Evolutionary conservation across 2,113 vertebrate genomes (phyloP).

Genomic region (Paracanthobrama guichenoti): DNA sequence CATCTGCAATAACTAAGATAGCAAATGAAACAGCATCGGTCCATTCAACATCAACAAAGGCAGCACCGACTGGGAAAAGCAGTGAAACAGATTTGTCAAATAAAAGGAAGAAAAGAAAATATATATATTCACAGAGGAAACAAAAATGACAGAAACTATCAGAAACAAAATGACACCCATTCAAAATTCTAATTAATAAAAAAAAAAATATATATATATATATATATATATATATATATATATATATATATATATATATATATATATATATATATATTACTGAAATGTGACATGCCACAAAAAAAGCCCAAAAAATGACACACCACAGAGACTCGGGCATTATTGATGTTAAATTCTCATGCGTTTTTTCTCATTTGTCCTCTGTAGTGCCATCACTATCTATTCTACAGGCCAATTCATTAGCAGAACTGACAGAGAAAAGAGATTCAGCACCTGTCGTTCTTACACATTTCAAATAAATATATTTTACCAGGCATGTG

Average conservation of each 20-base stretch:
- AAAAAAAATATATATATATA: too few relatives aligned
- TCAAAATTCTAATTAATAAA: constrained; percentile 2
- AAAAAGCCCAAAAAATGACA: too few relatives aligned
- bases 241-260: too few relatives aligned
- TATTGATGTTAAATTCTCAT: not conserved
- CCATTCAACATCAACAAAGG: not conserved
- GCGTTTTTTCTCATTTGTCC: not conserved
- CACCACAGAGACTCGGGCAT: not conserved
- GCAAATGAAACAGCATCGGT: not conserved
- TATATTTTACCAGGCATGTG: not conserved
- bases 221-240: too few relatives aligned
- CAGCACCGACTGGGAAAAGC: not conserved
- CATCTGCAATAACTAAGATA: not conserved
- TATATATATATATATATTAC: too few relatives aligned
- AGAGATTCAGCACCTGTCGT: not conserved
- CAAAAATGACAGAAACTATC: not conserved
- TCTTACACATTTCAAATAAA: not conserved
- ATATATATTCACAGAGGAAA: not conserved
- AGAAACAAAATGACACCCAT: not conserved
- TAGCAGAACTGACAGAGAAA: not conserved
- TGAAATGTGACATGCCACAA: not conserved
- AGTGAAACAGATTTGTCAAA: not conserved
- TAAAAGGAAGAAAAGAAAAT: not conserved
- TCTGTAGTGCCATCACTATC: not conserved
- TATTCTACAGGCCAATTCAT: not conserved